Conservation (phyloP, 2,113 vertebrate genomes). For the Phoxinus phoxinus region DNA sequence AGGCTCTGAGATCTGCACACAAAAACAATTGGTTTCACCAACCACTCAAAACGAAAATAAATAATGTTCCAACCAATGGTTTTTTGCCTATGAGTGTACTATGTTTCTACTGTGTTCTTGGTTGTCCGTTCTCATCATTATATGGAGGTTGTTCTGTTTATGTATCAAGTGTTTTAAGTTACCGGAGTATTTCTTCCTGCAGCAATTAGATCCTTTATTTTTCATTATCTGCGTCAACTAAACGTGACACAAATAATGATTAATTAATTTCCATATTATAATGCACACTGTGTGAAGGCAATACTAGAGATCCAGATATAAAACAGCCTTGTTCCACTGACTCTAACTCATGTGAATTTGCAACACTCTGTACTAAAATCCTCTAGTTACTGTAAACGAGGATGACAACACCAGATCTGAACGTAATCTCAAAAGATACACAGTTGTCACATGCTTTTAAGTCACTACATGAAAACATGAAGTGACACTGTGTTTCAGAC, state of each 20-base stretch:
- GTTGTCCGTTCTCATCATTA: no score
- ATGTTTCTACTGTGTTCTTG: no score
- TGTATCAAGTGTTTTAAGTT: no score
- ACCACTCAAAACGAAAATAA: no score
- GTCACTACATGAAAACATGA: not conserved
- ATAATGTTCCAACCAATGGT: no score
- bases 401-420: not conserved
- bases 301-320: not conserved
- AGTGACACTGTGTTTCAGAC: not conserved
- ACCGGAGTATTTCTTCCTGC: no score
- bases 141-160: no score
- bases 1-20: no score
- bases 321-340: not conserved
- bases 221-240: no score
- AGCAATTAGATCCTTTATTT: no score
- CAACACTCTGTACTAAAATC: not conserved
- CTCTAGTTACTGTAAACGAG: not conserved
- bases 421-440: slow-evolving; percentile 7
- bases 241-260: not conserved
- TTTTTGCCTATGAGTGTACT: no score
- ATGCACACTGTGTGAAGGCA: not conserved
- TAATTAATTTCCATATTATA: not conserved
- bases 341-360: not conserved
- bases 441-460: not conserved
- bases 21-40: no score